Percentiles rank a stretch among this genome's conserved stretches.
phyloP scores from a whole-genome alignment of 2,113 vertebrate species.

The Hystrix cristata region DNA sequence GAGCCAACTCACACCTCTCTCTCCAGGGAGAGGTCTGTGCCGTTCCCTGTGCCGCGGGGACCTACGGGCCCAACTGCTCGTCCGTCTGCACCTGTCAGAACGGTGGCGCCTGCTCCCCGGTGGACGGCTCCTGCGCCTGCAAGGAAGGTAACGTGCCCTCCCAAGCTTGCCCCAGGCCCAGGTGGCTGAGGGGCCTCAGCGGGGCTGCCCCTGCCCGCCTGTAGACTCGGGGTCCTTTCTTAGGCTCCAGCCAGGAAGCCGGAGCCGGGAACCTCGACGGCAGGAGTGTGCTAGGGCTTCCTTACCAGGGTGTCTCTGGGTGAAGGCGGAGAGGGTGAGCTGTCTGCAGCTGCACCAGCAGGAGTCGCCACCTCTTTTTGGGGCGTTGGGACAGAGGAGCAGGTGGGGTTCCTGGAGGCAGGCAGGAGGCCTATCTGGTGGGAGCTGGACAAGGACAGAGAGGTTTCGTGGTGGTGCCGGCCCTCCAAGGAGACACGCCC shows the following conservation, averaged over 20 bases:
- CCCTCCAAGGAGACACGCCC: background rate
- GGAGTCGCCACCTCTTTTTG: background rate
- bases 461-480: background rate
- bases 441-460: background rate
- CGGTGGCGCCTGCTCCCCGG: constrained; percentile 92
- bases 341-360: background rate
- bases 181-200: background rate
- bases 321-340: background rate
- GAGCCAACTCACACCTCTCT: background rate
- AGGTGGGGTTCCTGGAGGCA: background rate
- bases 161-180: background rate
- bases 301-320: too few relatives aligned
- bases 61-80: constrained; percentile 94
- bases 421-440: background rate
- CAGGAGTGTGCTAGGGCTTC: background rate
- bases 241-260: background rate
- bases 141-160: constrained; percentile 92
- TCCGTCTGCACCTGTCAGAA: constrained; percentile 95
- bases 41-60: constrained; percentile 91
- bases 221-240: background rate
- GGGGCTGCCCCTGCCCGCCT: background rate
- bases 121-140: constrained; percentile 96
- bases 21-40: constrained; percentile 95
- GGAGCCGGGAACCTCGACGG: background rate
- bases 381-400: background rate